A percentile compares a stretch with the other conserved stretches of the same genome.
Evolutionary conservation across 2,888 invertebrate genomes (phyloP).

Genomic region (Copidosoma aretas): DNA sequence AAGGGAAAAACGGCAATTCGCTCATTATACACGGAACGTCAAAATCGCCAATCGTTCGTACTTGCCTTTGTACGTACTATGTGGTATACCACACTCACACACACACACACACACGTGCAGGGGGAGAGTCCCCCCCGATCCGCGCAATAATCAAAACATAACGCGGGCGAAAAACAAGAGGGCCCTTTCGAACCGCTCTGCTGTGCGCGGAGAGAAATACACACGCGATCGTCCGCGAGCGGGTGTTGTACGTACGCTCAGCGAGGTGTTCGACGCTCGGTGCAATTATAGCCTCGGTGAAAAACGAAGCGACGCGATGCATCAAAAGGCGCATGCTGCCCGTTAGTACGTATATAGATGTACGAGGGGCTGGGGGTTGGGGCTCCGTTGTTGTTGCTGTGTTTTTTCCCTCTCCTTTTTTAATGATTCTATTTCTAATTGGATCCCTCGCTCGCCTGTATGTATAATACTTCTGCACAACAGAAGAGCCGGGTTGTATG

Average conservation of each 20-base stretch:
- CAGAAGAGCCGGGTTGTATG: not conserved
- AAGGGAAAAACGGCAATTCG: slow-evolving; percentile 9
- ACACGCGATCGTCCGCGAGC: not conserved
- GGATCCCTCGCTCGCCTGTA: slow-evolving; percentile 7
- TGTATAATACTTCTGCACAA: not conserved
- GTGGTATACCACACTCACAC: not conserved
- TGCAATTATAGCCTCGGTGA: slow-evolving; percentile 17
- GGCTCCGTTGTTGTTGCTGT: not conserved
- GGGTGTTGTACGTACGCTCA: too few species aligned
- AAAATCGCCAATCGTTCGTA: not conserved
- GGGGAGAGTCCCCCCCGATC: slow-evolving; percentile 2
- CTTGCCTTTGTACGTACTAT: not conserved
- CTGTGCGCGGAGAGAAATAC: not conserved
- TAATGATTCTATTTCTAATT: slow-evolving; percentile 33
- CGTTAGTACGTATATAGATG: not conserved
- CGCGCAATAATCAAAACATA: slow-evolving; percentile 20
- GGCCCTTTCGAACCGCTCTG: not conserved
- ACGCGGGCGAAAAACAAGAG: not conserved
- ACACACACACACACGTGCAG: too few species aligned
- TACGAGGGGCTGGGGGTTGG: not conserved
- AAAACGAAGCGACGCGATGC: slow-evolving; percentile 19
- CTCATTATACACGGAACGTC: slow-evolving; percentile 21
- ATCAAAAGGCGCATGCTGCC: slow-evolving; percentile 29
- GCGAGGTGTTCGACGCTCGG: not conserved
- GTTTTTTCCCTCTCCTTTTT: slow-evolving; percentile 3